Evolutionary conservation across 2,797 vertebrate species (phyloP).

Genomic region (Trachops cirrhosus): DNA sequence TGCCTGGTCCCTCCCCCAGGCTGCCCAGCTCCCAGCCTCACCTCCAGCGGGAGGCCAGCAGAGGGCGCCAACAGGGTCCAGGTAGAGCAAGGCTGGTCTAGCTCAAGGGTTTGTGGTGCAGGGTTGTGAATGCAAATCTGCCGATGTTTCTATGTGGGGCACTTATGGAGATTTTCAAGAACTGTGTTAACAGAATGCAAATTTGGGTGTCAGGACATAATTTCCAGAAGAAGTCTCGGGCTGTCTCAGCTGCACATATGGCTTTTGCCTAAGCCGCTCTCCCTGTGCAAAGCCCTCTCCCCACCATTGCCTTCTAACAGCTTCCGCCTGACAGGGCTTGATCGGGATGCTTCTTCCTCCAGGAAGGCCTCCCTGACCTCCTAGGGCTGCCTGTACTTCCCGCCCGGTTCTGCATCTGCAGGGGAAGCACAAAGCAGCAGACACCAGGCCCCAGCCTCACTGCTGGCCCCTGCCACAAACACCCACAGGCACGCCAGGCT

Average conservation of each 20-base stretch:
- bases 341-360: neutral
- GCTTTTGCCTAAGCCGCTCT: neutral
- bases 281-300: rapidly evolving
- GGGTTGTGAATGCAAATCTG: neutral
- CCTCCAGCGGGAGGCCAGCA: neutral
- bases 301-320: neutral
- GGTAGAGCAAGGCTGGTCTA: rapidly evolving
- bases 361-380: neutral
- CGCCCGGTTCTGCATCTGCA: rapidly evolving
- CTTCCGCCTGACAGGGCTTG: neutral
- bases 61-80: neutral
- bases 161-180: neutral
- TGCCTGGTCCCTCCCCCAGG: neutral
- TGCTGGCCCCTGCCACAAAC: neutral
- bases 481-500: rapidly evolving
- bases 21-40: neutral
- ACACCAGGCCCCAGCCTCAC: rapidly evolving
- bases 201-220: neutral
- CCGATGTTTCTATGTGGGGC: neutral
- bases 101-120: neutral
- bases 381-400: rapidly evolving
- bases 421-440: neutral
- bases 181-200: neutral
- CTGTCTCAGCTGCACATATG: neutral
- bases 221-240: neutral